Percentiles rank a stretch among this genome's conserved stretches.
Evolutionary conservation across 2,113 vertebrate genomes (phyloP).

Genomic region (Anseranas semipalmata): DNA sequence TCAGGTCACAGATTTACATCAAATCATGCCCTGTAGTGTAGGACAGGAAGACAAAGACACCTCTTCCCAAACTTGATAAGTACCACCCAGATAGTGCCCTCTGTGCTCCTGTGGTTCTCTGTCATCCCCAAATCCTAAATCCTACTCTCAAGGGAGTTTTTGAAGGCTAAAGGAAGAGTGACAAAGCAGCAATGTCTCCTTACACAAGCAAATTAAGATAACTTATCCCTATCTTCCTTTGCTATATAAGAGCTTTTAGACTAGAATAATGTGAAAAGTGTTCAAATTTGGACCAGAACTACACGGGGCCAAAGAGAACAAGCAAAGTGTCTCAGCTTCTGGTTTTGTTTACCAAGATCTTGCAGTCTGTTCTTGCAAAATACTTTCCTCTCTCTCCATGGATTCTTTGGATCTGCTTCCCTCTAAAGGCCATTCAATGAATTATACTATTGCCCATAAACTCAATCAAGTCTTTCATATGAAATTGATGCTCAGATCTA

Average conservation of each 20-base stretch:
- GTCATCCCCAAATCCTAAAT: background rate
- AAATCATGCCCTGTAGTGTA: background rate
- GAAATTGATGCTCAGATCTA: background rate
- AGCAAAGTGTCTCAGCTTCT: background rate
- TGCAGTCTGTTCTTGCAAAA: background rate
- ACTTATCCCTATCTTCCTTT: background rate
- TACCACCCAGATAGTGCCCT: accelerated
- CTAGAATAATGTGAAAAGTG: background rate
- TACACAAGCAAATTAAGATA: background rate
- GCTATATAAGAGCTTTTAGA: background rate
- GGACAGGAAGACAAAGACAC: background rate
- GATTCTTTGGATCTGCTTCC: conserved; percentile 69
- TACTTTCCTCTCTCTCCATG: background rate
- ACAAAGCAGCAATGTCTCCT: background rate
- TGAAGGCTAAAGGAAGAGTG: background rate
- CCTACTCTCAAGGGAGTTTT: background rate
- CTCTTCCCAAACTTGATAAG: background rate
- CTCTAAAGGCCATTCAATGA: conserved; percentile 56
- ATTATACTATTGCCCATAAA: background rate
- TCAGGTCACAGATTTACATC: background rate
- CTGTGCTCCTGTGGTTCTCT: background rate
- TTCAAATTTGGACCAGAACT: background rate
- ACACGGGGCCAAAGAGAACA: background rate
- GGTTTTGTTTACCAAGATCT: background rate
- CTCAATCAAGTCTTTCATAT: background rate